Evolutionary conservation across 35 echinoderm and acorn worm genomes (phyloP).

Genomic region (Apostichopus japonicus): DNA sequence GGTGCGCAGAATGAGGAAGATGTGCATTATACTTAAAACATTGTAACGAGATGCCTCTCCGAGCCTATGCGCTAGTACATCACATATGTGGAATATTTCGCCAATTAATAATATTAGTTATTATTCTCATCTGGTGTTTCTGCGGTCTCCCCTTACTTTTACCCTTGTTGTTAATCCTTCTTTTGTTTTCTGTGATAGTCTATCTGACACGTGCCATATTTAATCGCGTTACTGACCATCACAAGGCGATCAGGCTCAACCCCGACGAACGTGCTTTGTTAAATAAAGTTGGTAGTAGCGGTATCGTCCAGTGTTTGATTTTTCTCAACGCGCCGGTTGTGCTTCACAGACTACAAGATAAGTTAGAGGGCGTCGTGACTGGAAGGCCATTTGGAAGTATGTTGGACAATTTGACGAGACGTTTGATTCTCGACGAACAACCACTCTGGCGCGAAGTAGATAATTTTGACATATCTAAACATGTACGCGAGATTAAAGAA

Average conservation of each 20-base stretch:
- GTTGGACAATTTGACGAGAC: not conserved
- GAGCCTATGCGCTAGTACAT: not conserved
- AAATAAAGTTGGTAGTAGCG: slow-evolving; percentile 23
- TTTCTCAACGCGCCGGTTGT: slow-evolving; percentile 12
- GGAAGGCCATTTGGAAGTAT: not conserved
- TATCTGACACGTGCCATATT: not conserved
- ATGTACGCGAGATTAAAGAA: not conserved
- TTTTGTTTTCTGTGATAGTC: not conserved
- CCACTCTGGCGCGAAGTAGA: not conserved
- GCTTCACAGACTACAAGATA: not conserved
- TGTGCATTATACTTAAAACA: not conserved
- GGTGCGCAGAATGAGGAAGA: not conserved
- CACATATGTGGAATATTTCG: not conserved
- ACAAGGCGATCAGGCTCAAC: not conserved
- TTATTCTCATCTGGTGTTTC: not conserved
- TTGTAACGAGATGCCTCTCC: slow-evolving; percentile 3
- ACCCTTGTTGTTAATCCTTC: not conserved
- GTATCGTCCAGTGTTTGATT: slow-evolving; percentile 11
- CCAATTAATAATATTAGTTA: not conserved
- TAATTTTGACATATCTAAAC: slow-evolving; percentile 3
- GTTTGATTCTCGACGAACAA: not conserved
- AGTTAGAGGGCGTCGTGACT: not conserved
- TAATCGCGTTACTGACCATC: not conserved
- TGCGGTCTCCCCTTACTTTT: not conserved
- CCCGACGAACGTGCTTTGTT: slow-evolving; percentile 13